A percentile compares a stretch with the other conserved stretches of the same genome.
Conservation (phyloP, 1,140 invertebrate genomes). For the Vollenhovia emeryi region DNA sequence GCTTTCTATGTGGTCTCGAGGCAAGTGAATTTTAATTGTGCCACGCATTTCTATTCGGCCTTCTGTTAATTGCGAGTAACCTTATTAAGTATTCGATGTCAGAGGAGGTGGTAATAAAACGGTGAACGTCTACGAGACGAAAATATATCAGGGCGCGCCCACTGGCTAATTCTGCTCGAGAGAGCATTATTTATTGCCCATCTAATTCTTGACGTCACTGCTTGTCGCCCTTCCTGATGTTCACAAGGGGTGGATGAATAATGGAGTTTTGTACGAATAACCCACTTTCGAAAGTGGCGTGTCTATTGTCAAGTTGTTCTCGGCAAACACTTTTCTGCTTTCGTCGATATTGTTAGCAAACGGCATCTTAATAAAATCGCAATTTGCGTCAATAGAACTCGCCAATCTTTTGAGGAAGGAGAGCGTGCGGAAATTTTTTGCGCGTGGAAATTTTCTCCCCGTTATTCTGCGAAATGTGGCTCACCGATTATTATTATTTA, state of each 20-base stretch:
- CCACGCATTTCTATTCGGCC: neutral
- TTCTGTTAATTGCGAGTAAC: neutral
- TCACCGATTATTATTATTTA: neutral
- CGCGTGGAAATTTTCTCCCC: neutral
- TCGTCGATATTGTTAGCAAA: slow-evolving; percentile 16
- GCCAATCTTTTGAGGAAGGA: neutral
- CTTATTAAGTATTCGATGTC: neutral
- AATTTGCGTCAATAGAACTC: slow-evolving; percentile 22
- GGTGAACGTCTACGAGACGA: neutral
- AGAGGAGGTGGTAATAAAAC: neutral
- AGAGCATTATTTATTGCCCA: slow-evolving; percentile 18
- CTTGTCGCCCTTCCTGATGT: slow-evolving; percentile 16
- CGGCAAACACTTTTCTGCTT: neutral
- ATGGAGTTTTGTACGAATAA: slow-evolving; percentile 52
- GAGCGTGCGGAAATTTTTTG: neutral
- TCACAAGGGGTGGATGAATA: slow-evolving; percentile 17
- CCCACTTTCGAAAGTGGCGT: slow-evolving; percentile 52
- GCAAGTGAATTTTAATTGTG: neutral
- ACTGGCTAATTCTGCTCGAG: neutral
- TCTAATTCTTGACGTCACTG: slow-evolving; percentile 34
- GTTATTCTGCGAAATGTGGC: neutral
- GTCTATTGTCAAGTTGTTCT: slow-evolving; percentile 2
- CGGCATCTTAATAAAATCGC: slow-evolving; percentile 21
- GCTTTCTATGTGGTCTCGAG: neutral
- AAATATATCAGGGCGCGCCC: neutral